phyloP scores from a whole-genome alignment of 2,797 vertebrate genomes.

The Urocyon cinereoargenteus region DNA sequence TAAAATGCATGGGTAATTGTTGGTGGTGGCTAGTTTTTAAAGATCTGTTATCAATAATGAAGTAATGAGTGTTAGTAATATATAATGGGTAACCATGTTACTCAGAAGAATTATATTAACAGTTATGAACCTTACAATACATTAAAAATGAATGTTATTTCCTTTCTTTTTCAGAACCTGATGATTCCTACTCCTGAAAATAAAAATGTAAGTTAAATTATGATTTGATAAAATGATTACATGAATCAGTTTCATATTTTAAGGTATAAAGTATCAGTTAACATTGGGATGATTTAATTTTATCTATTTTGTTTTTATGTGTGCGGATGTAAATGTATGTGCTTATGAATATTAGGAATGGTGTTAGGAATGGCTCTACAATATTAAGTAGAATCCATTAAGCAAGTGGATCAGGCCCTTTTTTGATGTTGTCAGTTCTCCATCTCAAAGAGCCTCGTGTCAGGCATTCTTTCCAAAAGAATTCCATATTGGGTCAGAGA shows the following conservation, averaged over 20 bases:
- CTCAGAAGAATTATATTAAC: not conserved
- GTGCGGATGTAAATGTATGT: not conserved
- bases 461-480: not conserved
- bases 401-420: not conserved
- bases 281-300: not conserved
- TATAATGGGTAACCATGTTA: not conserved
- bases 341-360: not conserved
- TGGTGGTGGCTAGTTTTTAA: not conserved
- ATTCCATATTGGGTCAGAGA: not conserved
- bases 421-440: not conserved
- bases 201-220: constrained; percentile 83
- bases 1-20: not conserved
- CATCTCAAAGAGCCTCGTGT: not conserved
- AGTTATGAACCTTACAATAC: not conserved
- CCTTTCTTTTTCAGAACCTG: constrained; percentile 83
- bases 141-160: constrained; percentile 54
- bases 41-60: constrained; percentile 7
- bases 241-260: not conserved
- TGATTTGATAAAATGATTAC: not conserved
- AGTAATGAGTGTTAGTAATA: not conserved
- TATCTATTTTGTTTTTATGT: constrained; percentile 9
- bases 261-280: not conserved
- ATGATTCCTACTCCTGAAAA: constrained; percentile 85
- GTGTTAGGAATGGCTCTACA: not conserved
- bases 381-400: not conserved